Percentiles rank a stretch among this genome's conserved stretches.
phyloP scores from a whole-genome alignment of 2,888 invertebrate species.

The Gnatocerus cornutus region DNA sequence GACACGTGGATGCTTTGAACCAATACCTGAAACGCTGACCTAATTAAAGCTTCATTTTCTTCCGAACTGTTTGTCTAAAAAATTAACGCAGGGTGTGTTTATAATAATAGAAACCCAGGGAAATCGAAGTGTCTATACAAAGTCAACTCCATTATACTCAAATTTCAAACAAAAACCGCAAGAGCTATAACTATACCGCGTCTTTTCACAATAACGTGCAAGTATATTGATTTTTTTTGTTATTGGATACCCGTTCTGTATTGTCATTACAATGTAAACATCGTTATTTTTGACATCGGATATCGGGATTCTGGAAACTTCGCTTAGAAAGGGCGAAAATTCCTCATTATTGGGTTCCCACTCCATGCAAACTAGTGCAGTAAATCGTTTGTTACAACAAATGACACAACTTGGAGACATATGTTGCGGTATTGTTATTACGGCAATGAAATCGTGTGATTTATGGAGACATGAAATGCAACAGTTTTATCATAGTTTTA shows the following conservation, averaged over 20 bases:
- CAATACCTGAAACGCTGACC: conserved; percentile 7
- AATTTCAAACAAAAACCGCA: conserved; percentile 1
- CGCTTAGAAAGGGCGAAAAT: too few species aligned
- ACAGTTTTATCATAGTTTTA: conserved; percentile 9
- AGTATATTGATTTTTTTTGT: conserved; percentile 32
- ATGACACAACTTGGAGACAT: conserved; percentile 6
- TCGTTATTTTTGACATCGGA: conserved; percentile 36
- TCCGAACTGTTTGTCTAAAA: neutral
- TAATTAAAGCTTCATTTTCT: neutral
- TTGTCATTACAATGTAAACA: conserved; percentile 34
- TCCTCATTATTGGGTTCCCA: neutral
- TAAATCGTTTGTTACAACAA: conserved; percentile 6
- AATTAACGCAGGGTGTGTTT: neutral
- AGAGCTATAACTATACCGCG: neutral
- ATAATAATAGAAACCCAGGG: neutral
- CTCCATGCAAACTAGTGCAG: neutral
- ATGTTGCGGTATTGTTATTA: conserved; percentile 11
- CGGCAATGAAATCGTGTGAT: conserved; percentile 20
- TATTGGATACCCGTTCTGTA: conserved; percentile 11
- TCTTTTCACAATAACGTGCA: conserved; percentile 14
- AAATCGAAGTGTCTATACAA: too few species aligned
- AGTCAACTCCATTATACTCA: too few species aligned
- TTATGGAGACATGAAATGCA: conserved; percentile 17
- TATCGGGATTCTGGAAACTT: neutral
- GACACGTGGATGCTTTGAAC: conserved; percentile 1